Evolutionary conservation across 2,113 vertebrate genomes (phyloP).

Genomic region (Sterrhoptilus dennistouni): DNA sequence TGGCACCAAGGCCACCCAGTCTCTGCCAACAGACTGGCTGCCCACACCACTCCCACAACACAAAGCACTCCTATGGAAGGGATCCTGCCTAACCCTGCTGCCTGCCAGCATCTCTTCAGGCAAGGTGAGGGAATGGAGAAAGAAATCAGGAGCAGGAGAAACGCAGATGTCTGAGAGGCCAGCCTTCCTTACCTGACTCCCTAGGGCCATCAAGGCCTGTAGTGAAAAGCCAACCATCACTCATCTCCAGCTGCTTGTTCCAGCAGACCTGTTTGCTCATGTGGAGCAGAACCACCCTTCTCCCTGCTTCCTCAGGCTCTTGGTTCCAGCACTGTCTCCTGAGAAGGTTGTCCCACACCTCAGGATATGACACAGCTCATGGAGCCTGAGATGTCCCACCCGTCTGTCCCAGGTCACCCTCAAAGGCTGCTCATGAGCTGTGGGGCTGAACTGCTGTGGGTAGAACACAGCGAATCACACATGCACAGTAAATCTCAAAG

Average conservation of each 20-base stretch:
- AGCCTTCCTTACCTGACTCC: background rate
- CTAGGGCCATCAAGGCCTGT: background rate
- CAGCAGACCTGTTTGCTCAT: background rate
- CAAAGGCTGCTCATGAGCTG: background rate
- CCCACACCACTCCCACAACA: background rate
- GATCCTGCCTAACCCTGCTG: background rate
- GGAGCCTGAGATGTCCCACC: rapidly evolving
- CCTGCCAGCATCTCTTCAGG: background rate
- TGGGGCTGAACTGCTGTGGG: background rate
- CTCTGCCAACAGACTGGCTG: rapidly evolving
- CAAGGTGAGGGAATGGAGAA: background rate
- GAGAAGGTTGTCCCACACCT: background rate
- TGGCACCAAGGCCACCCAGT: background rate
- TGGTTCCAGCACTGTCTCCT: background rate
- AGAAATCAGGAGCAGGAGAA: background rate
- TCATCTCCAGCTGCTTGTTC: background rate
- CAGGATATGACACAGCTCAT: rapidly evolving
- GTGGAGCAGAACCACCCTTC: background rate
- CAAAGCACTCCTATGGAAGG: background rate
- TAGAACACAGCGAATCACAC: background rate
- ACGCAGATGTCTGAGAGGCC: background rate
- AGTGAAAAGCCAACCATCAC: background rate
- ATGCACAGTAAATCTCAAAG: background rate
- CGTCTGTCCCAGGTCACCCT: background rate
- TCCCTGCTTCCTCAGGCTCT: background rate